Conservation (phyloP, 2,888 invertebrate species). For the Geophilus truncorum region DNA sequence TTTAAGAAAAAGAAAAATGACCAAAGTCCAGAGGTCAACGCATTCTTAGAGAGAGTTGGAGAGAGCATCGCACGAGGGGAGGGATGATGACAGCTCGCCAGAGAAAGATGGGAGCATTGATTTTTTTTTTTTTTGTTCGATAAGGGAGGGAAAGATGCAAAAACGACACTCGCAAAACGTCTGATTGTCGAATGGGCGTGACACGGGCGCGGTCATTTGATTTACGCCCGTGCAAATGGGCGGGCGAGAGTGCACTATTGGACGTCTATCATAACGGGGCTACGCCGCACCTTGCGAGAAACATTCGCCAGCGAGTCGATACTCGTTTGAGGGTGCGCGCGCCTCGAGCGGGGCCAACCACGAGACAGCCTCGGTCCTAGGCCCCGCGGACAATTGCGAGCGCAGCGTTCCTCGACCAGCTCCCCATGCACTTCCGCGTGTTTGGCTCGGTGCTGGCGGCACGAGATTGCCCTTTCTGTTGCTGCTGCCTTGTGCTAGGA, state of each 20-base stretch:
- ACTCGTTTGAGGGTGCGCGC: background rate
- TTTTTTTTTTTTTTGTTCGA: background rate
- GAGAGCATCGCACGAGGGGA: background rate
- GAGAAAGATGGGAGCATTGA: no score
- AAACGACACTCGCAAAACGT: background rate
- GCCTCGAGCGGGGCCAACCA: conserved; percentile 22
- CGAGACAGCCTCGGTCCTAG: conserved; percentile 24
- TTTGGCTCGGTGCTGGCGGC: conserved; percentile 14
- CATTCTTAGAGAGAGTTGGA: background rate
- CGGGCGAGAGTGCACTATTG: conserved; percentile 3
- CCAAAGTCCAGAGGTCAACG: background rate
- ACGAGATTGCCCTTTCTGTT: background rate
- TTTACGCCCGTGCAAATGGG: conserved; percentile 7
- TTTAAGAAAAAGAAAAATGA: conserved; percentile 1
- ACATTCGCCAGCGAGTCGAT: background rate
- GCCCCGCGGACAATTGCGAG: conserved; percentile 5
- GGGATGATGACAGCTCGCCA: no score
- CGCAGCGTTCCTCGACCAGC: background rate
- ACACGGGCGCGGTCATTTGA: conserved; percentile 24
- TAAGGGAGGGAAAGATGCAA: background rate
- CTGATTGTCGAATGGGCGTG: background rate
- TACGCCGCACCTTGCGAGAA: background rate
- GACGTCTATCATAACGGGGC: conserved; percentile 22
- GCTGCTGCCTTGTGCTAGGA: no score
- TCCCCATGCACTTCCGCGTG: conserved; percentile 21